Base-by-base conservation (phyloP, 1,140 invertebrate species). In the Caenorhabditis remanei region DNA sequence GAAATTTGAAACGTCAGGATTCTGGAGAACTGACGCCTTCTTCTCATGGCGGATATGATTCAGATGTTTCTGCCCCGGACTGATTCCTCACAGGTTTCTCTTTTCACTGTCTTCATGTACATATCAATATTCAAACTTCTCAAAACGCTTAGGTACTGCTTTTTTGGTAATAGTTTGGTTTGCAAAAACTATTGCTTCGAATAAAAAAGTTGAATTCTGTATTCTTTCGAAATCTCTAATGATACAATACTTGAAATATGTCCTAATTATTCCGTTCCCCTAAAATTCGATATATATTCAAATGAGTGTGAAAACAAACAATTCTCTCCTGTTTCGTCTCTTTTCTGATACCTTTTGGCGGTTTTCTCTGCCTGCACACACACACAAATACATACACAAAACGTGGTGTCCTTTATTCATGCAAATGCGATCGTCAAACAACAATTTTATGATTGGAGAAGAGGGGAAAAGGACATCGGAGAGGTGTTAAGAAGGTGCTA, bases 161-260 rank as follows among this genome's bases (percentile, higher is more conserved):
- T 75, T 75, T 75, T 75, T 75, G 67, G 67, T 75, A 48, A 75
- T 75, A 75, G 67, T 75, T 75, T 75, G 41, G 14, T 48, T n/a
- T 19, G 67, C 67, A 48, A 46, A 75, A 75, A 75, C 67, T 75
- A 75, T 75, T 75, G 67, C 67, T 43, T 75, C 1, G 13, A 75
- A 75, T 75, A 48, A 75, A 75, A 75, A 75, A 75, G 67, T 75
- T 46, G 11, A 75, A 75, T 48, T 75, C 11, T 58, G 9, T 14
- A n/a, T 46, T n/a, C 21, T 75, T 32, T 32, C 32, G 32, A 32
- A 13, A 21, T 71, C 24, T 75, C 2, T n/a, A n/a, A 48, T 58
- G 56, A 16, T 58, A 19, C 13, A n/a, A 1, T 53, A 53, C 4
- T 9, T 13, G 16, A 53, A 21, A 58, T 58, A 2, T 65, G 8